A percentile compares a stretch with the other conserved stretches of the same genome.
Evolutionary conservation across 2,113 vertebrate genomes (phyloP).

Genomic region (Pseudopipra pipra): DNA sequence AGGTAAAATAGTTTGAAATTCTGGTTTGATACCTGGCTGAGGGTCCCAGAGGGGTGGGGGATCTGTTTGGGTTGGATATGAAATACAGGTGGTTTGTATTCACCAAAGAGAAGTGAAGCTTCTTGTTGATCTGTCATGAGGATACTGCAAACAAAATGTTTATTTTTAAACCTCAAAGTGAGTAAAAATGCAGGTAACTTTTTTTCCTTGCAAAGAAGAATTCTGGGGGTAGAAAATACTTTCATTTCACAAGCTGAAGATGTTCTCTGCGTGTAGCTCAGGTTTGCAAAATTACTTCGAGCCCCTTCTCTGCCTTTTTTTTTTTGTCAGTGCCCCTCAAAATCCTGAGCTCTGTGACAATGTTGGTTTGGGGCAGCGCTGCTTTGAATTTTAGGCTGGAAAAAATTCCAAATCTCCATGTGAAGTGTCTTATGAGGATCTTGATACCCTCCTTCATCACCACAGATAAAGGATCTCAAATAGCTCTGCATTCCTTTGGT

Average conservation of each 20-base stretch:
- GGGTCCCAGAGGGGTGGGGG: background rate
- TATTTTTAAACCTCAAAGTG: background rate
- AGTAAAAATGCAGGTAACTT: background rate
- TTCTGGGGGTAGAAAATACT: background rate
- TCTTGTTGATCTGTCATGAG: background rate
- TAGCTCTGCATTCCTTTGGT: background rate
- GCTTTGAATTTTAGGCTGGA: background rate
- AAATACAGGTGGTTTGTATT: background rate
- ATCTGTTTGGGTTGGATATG: background rate
- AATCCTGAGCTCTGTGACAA: background rate
- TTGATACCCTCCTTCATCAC: background rate
- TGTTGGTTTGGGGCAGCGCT: background rate
- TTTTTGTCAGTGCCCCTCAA: background rate
- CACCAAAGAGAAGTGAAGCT: background rate
- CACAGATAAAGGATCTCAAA: background rate
- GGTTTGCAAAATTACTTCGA: background rate
- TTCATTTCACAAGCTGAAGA: background rate
- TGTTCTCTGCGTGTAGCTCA: background rate
- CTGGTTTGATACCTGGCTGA: background rate
- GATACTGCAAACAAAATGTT: background rate
- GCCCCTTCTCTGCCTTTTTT: background rate
- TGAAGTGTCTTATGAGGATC: background rate
- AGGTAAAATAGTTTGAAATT: background rate
- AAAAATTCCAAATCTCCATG: background rate
- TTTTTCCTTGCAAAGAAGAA: background rate